Evolutionary conservation across 2,797 vertebrate genomes (phyloP).

Genomic region (Helicolenus hilgendorfi): DNA sequence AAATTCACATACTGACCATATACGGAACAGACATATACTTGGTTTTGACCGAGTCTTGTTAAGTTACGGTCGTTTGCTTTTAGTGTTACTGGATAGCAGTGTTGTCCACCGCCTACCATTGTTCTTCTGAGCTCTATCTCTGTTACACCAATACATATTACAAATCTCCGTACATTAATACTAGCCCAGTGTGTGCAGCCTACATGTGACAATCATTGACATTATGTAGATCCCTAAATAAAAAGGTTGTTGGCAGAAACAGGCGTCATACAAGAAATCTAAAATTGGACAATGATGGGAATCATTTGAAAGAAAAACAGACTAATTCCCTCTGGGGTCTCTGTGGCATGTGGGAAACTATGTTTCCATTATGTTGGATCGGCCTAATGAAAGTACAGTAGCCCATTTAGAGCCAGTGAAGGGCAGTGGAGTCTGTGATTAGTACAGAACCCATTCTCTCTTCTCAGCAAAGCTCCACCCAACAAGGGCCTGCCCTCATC

Average conservation of each 20-base stretch:
- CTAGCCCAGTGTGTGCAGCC: neutral
- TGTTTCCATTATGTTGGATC: slow-evolving; percentile 71
- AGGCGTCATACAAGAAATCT: slow-evolving; percentile 33
- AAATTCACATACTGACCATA: too few species aligned
- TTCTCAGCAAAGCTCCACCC: slow-evolving; percentile 12
- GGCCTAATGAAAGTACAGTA: slow-evolving; percentile 80
- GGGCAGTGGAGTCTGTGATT: slow-evolving; percentile 66
- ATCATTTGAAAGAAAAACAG: slow-evolving; percentile 77
- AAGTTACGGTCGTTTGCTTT: neutral
- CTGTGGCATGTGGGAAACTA: slow-evolving; percentile 74
- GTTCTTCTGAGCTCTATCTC: neutral
- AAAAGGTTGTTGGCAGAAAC: slow-evolving; percentile 19
- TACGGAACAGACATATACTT: too few species aligned
- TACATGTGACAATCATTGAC: slow-evolving; percentile 4
- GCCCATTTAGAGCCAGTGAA: slow-evolving; percentile 66
- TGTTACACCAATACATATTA: neutral
- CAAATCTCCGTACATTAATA: neutral
- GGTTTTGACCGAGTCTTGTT: neutral
- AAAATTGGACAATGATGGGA: slow-evolving; percentile 72
- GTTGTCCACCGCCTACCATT: neutral
- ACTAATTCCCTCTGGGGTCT: slow-evolving; percentile 59
- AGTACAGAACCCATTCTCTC: slow-evolving; percentile 45
- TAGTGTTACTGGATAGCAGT: neutral
- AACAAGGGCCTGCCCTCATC: slow-evolving; percentile 15
- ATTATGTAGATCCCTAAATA: neutral